These are phyloP conservation scores for Vireo griseus DNA, from an alignment of 2,797 vertebrate genomes.

Conservation along the genomic window DNA sequence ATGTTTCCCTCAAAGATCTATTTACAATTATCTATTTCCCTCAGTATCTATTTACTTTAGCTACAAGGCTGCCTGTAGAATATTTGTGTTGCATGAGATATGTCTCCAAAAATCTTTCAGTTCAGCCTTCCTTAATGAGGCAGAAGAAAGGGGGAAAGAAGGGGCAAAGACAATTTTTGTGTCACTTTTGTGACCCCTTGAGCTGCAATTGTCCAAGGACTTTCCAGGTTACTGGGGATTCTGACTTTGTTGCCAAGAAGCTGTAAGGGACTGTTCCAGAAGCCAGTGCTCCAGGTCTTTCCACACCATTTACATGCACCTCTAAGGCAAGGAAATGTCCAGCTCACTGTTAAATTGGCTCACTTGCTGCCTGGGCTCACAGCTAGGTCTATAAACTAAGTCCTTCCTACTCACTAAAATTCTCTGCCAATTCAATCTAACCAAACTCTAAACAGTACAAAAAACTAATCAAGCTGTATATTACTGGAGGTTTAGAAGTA, in stretches of 20 bases:
- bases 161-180: not conserved
- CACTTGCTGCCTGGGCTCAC: not conserved
- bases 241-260: not conserved
- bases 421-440: not conserved
- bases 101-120: not conserved
- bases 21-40: not conserved
- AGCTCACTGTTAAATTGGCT: not conserved
- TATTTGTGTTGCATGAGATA: not conserved
- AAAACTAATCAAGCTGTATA: not conserved
- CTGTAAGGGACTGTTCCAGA: not conserved
- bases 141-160: not conserved
- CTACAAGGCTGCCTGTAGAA: not conserved
- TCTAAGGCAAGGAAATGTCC: not conserved
- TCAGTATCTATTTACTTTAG: not conserved
- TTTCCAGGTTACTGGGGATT: not conserved
- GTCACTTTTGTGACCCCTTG: not conserved
- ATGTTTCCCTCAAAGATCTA: not conserved
- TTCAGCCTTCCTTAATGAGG: not conserved
- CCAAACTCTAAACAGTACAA: not conserved
- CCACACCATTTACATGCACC: not conserved
- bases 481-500: not conserved
- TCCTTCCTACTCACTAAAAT: not conserved
- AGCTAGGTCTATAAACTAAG: not conserved
- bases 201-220: not conserved
- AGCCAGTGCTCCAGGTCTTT: not conserved